These are phyloP conservation scores for Daboia siamensis DNA, from an alignment of 2,113 vertebrate genomes.

Conservation along the genomic window DNA sequence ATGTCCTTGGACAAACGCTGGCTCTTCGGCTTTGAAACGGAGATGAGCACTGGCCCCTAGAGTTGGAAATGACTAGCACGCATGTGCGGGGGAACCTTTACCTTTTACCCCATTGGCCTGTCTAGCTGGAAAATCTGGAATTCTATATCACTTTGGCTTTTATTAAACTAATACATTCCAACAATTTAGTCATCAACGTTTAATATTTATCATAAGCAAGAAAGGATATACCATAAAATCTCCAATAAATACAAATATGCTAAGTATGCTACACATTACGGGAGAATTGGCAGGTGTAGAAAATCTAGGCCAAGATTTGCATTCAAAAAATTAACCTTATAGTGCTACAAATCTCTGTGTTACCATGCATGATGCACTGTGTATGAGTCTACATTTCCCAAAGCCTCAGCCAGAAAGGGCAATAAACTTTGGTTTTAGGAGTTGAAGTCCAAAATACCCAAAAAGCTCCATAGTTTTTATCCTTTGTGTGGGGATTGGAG, in stretches of 20 bases:
- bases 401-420: background rate
- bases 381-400: background rate
- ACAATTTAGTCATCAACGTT: background rate
- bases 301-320: background rate
- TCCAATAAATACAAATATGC: background rate
- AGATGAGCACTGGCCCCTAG: no score
- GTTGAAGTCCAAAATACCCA: background rate
- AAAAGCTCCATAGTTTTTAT: background rate
- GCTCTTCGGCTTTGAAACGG: no score
- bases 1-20: no score
- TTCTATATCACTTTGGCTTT: background rate
- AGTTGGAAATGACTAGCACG: no score
- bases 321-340: background rate
- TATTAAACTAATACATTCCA: background rate
- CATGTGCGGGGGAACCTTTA: no score
- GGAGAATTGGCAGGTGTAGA: background rate
- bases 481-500: background rate
- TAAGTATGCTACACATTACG: background rate
- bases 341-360: background rate
- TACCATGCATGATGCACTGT: background rate
- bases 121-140: background rate
- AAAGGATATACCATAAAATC: background rate
- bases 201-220: background rate
- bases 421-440: background rate
- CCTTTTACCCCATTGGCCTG: background rate